These are phyloP conservation scores for Anoplophora glabripennis DNA, from an alignment of 1,140 invertebrate species.

Conservation along the genomic window DNA sequence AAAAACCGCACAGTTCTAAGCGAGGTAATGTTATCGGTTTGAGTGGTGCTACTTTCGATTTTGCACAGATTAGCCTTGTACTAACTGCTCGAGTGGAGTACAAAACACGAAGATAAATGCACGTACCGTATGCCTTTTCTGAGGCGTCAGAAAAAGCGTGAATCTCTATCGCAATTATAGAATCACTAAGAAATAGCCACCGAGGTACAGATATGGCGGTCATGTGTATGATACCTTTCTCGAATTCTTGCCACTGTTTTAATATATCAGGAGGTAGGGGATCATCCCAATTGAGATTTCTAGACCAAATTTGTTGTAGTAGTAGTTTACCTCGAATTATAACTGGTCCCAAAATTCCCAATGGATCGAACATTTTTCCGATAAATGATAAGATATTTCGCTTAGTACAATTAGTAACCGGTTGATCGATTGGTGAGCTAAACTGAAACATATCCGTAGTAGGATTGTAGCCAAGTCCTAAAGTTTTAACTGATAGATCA, in stretches of 20 bases:
- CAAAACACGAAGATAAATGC: constrained; percentile 3
- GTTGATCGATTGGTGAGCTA: not conserved
- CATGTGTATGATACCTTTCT: not conserved
- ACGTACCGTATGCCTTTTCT: constrained; percentile 6
- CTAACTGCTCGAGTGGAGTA: not conserved
- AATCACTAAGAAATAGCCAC: not conserved
- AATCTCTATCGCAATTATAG: not conserved
- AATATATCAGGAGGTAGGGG: not conserved
- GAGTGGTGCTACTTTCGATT: constrained; percentile 40
- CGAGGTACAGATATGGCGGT: constrained; percentile 8
- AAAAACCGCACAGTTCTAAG: no score
- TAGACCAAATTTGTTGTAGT: constrained; percentile 17
- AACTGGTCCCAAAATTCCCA: constrained; percentile 7
- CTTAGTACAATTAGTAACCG: not conserved
- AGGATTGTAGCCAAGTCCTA: constrained; percentile 11
- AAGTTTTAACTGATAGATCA: constrained; percentile 7
- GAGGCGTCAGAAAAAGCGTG: no score
- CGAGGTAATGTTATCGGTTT: constrained; percentile 39
- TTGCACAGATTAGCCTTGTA: constrained; percentile 17
- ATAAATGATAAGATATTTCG: no score
- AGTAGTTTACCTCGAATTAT: constrained; percentile 13
- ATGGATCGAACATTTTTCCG: not conserved
- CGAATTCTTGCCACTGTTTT: constrained; percentile 5
- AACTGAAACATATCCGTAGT: constrained; percentile 3
- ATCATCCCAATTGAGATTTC: constrained; percentile 11